A percentile compares a stretch with the other conserved stretches of the same genome.
Evolutionary conservation across 2,888 invertebrate genomes (phyloP).

Genomic region (Priocnemis perturbator): DNA sequence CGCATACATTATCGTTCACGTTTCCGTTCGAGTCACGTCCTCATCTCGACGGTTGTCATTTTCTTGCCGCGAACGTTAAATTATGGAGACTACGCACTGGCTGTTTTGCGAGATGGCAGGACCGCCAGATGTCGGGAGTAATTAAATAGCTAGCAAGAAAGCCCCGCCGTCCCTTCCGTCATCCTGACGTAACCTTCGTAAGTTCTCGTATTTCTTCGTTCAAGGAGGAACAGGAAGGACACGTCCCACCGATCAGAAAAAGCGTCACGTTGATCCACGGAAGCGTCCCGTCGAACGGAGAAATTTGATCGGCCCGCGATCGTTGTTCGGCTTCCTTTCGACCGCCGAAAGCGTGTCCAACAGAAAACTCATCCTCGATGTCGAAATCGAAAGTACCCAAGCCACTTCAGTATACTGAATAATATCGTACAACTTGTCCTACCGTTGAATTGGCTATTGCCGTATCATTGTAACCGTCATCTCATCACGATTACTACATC

Average conservation of each 20-base stretch:
- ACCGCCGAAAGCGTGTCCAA: too few species aligned
- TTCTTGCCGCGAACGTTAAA: neutral
- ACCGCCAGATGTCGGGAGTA: constrained; percentile 47
- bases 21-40: neutral
- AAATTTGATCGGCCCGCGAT: constrained; percentile 31
- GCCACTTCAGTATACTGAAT: too few species aligned
- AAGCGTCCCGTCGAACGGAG: constrained; percentile 16
- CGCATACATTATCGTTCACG: too few species aligned
- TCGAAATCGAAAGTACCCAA: too few species aligned
- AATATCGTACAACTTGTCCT: too few species aligned
- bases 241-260: constrained; percentile 37
- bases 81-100: neutral
- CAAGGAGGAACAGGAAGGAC: constrained; percentile 47
- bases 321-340: constrained; percentile 3
- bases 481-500: too few species aligned
- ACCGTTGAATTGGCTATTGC: too few species aligned
- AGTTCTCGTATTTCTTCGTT: constrained; percentile 46
- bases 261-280: constrained; percentile 15
- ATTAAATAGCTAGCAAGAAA: constrained; percentile 52
- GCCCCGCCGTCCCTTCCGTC: constrained; percentile 40
- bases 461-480: too few species aligned
- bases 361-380: too few species aligned
- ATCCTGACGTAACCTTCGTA: constrained; percentile 33
- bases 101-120: constrained; percentile 17
- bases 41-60: neutral